Conservation (phyloP, 2,113 vertebrate genomes). For the Turdus rufiventris region DNA sequence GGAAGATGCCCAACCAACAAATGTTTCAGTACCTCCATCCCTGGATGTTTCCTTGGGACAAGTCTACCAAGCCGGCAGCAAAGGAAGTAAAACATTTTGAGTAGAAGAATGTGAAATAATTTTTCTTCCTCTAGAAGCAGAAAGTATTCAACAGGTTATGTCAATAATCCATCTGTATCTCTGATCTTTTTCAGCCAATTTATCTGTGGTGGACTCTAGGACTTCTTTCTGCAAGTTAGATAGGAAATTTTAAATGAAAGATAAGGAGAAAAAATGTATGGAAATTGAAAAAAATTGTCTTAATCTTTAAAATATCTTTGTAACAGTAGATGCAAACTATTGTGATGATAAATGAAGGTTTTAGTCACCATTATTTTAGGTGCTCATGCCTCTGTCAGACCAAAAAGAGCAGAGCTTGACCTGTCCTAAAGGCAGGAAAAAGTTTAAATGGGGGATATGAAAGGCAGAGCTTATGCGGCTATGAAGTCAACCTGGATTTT, state of each 20-base stretch:
- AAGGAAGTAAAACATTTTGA: neutral
- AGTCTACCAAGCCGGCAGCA: neutral
- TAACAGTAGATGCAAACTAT: neutral
- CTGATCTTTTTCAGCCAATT: neutral
- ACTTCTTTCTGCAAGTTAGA: neutral
- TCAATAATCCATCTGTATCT: neutral
- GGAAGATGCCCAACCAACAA: neutral
- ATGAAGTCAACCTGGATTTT: neutral
- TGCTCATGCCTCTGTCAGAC: neutral
- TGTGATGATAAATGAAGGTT: neutral
- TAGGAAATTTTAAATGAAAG: neutral
- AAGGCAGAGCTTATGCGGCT: neutral
- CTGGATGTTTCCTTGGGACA: neutral
- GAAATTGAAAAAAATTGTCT: neutral
- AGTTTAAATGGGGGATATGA: neutral
- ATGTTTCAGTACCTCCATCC: neutral
- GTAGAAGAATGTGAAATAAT: neutral
- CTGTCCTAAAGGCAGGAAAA: neutral
- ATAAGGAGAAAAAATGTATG: neutral
- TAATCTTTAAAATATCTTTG: neutral
- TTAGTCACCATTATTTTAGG: neutral
- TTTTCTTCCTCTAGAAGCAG: neutral
- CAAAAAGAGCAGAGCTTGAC: neutral
- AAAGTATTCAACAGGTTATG: neutral
- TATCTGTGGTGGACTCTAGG: neutral